These are phyloP conservation scores for Rhagologus leucostigma DNA, from an alignment of 2,113 vertebrate species.

Conservation along the genomic window DNA sequence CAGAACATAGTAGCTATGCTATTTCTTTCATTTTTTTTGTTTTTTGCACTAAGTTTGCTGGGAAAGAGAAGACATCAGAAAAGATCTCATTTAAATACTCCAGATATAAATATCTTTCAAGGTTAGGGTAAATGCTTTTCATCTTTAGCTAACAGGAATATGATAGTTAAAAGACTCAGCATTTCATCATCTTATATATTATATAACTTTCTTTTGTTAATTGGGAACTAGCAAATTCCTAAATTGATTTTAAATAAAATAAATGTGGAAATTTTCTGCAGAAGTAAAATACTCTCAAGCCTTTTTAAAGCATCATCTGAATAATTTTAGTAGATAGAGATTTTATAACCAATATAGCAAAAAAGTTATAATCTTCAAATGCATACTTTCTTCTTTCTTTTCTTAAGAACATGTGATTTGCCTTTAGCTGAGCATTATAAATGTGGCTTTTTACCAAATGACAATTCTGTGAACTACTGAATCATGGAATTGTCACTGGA, in stretches of 20 bases:
- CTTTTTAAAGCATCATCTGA: not conserved
- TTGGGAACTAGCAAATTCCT: not conserved
- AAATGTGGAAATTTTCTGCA: not conserved
- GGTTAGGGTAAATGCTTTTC: not conserved
- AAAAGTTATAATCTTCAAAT: not conserved
- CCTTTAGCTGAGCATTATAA: not conserved
- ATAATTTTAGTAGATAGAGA: not conserved
- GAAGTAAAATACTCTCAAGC: not conserved
- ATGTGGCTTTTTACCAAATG: not conserved
- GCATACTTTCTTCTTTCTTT: not conserved
- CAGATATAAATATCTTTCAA: not conserved
- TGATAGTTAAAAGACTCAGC: not conserved
- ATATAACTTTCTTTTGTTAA: not conserved
- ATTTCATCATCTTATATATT: not conserved
- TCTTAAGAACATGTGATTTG: not conserved
- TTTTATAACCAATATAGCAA: not conserved
- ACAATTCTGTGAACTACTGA: not conserved
- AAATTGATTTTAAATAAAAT: not conserved
- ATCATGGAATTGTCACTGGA: not conserved
- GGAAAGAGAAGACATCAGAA: not conserved
- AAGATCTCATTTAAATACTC: not conserved
- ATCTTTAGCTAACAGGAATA: not conserved
- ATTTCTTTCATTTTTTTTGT: not conserved
- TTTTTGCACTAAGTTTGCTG: not conserved
- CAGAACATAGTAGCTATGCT: not conserved